Conservation (phyloP, 2,797 vertebrate genomes). For the Neosilurus hyrtlii region DNA sequence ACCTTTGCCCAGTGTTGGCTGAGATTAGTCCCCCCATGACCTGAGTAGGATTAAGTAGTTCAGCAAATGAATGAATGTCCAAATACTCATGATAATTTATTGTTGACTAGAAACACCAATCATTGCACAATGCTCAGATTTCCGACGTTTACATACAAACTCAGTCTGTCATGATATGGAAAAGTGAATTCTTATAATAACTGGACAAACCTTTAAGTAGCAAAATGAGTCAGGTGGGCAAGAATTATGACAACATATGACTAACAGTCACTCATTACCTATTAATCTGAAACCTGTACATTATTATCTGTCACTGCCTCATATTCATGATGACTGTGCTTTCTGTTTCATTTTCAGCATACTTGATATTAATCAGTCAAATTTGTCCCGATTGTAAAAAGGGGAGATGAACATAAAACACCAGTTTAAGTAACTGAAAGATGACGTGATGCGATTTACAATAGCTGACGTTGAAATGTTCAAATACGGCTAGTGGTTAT, state of each 20-base stretch:
- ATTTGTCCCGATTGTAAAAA: background rate
- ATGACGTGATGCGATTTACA: background rate
- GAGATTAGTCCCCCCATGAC: too few species aligned
- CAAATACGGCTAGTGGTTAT: too few species aligned
- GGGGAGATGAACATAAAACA: background rate
- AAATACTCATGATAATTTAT: too few species aligned
- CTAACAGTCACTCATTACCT: constrained; percentile 20
- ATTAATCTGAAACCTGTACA: background rate
- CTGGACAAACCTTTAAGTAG: background rate
- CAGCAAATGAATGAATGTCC: too few species aligned
- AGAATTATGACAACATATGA: background rate
- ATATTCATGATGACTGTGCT: constrained; percentile 7
- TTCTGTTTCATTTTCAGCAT: constrained; percentile 17
- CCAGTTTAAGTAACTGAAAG: background rate
- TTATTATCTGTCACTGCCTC: background rate
- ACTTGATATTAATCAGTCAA: constrained; percentile 24
- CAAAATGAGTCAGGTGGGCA: constrained; percentile 11
- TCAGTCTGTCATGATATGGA: too few species aligned
- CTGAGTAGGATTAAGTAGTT: too few species aligned
- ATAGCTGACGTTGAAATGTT: background rate
- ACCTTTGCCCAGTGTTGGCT: too few species aligned
- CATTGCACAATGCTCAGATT: too few species aligned
- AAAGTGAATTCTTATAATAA: too few species aligned
- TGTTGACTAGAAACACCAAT: too few species aligned
- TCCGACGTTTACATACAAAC: too few species aligned